Conservation (phyloP, 2,113 vertebrate genomes). For the Hemicordylus capensis region DNA sequence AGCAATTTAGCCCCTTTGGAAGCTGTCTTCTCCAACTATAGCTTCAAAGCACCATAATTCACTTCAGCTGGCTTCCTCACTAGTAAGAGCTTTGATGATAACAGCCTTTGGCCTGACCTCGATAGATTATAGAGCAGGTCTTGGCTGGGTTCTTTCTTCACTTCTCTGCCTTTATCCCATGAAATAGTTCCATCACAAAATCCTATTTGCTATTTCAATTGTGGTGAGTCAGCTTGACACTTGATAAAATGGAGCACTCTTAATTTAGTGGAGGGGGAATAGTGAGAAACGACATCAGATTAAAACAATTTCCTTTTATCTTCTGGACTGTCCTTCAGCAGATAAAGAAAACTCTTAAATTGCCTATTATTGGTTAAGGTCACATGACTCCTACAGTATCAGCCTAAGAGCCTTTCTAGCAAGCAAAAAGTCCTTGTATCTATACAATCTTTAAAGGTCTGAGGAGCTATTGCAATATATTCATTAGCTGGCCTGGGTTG, state of each 20-base stretch:
- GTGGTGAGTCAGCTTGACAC: not conserved
- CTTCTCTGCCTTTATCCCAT: not conserved
- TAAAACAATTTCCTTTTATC: slow-evolving; percentile 18
- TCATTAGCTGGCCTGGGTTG: not conserved
- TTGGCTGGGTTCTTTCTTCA: not conserved
- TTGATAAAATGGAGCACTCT: not conserved
- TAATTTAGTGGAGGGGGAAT: slow-evolving; percentile 1
- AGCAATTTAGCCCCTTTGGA: not conserved
- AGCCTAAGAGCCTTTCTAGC: slow-evolving; percentile 17
- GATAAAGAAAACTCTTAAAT: slow-evolving; percentile 27
- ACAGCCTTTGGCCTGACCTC: not conserved
- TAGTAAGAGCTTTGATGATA: not conserved
- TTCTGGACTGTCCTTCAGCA: not conserved
- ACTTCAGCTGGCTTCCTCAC: not conserved
- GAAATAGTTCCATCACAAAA: slow-evolving; percentile 2
- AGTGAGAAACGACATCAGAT: not conserved
- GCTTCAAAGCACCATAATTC: not conserved
- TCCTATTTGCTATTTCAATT: not conserved
- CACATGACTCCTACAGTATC: not conserved
- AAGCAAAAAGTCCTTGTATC: not conserved
- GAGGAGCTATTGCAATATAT: not conserved
- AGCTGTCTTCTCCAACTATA: not conserved
- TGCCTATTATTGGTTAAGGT: not conserved
- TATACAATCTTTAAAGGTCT: not conserved
- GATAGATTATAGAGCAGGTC: not conserved